Base-by-base conservation (phyloP, 2,113 vertebrate genomes). In the Mustela lutreola region DNA sequence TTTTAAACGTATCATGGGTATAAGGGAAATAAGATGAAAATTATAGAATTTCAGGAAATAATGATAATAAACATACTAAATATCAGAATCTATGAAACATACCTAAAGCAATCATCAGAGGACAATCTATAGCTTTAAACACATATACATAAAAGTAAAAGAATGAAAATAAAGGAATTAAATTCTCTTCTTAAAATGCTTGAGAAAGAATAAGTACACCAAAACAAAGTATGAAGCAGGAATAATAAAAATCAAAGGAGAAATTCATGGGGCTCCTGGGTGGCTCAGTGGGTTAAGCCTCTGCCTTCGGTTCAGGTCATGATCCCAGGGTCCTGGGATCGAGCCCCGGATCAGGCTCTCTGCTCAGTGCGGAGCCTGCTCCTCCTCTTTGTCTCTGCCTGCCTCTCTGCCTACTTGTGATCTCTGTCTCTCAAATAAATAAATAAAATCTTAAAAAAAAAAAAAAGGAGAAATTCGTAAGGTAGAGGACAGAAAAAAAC, bases 1-100 rank as follows among this genome's bases (percentile, higher is more conserved):
- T 73, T 92, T 89, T 62, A 92, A 89, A 92, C 6, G 62, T 14
- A n/a, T 70, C n/a, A 42, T 50, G 10, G 2, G 4, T 84, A 53
- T 53, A 95, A 92, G 9, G 65, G 45, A 88, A 92, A 42, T 70
- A 65, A 93, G 84, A n/a, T 9, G 11, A 78, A 92, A 95, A 62
- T 19, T 56, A 92, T 0, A 95, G 70, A 83, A 70, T 71, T 85
- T 85, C 33, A 65, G 28, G 8, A 93, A 89, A 53, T 70, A 87
- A 58, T 33, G 73, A 48, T 81, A 83, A 96, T 42, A 24, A 83
- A 95, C 88, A 92, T 7, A 89, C 19, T 71, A 75, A 75, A 92
- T 79, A 58, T 82, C 45, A 90, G 28, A 78, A 88, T 56, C 53
- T 70, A 78, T 78, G 42, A 39, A 42, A 82, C 28, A 81, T 15